A percentile compares a stretch with the other conserved stretches of the same genome.
Conservation (phyloP, 2,888 invertebrate genomes). For the Cactoblastis cactorum region DNA sequence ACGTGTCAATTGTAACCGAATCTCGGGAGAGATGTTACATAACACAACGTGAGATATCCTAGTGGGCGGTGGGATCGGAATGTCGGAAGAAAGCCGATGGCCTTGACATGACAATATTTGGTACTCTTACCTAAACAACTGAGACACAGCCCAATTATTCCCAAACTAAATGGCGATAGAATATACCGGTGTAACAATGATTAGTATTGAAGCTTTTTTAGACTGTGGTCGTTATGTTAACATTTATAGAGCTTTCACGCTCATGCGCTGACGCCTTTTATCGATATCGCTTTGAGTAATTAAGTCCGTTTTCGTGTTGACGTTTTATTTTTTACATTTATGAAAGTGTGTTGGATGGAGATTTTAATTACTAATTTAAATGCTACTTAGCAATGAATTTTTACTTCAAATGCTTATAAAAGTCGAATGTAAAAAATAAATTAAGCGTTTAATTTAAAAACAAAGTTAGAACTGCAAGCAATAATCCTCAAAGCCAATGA, state of each 20-base stretch:
- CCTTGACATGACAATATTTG: slow-evolving; percentile 76
- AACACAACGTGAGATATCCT: slow-evolving; percentile 74
- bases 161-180: not conserved
- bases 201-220: slow-evolving; percentile 18
- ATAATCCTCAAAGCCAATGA: not conserved
- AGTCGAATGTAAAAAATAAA: not conserved
- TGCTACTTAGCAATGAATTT: no score
- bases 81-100: slow-evolving; percentile 74
- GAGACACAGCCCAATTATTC: slow-evolving; percentile 33
- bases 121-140: slow-evolving; percentile 52
- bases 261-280: slow-evolving; percentile 58
- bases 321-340: not conserved
- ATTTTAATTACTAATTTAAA: not conserved
- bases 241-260: slow-evolving; percentile 63
- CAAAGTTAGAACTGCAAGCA: not conserved
- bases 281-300: slow-evolving; percentile 46
- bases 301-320: slow-evolving; percentile 35
- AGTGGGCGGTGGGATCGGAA: slow-evolving; percentile 74
- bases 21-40: slow-evolving; percentile 62
- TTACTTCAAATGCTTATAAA: no score
- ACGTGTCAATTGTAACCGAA: slow-evolving; percentile 62
- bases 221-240: slow-evolving; percentile 45
- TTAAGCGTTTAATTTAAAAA: not conserved
- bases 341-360: no score
- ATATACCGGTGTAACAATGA: slow-evolving; percentile 29